Percentiles rank a stretch among this genome's conserved stretches.
Conservation (phyloP, 1,140 invertebrate species). For the Drosophila ananassae region DNA sequence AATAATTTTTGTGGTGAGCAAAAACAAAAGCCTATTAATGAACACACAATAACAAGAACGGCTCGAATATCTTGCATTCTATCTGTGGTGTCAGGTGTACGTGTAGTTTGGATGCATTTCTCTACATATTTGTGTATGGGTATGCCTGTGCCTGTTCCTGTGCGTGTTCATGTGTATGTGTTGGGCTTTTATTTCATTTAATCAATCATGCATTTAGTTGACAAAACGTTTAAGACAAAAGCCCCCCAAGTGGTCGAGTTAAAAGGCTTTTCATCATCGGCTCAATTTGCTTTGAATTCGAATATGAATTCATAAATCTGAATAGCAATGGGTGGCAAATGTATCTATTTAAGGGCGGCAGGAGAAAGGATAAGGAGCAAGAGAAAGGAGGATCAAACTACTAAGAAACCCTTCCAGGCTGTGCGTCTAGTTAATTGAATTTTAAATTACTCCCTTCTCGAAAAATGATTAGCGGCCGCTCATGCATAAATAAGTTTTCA, state of each 20-base stretch:
- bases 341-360: not conserved
- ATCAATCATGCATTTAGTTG: constrained; percentile 70
- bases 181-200: constrained; percentile 72
- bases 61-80: constrained; percentile 48
- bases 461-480: constrained; percentile 70
- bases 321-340: constrained; percentile 1
- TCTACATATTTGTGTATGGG: no score
- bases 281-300: constrained; percentile 18
- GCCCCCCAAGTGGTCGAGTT: constrained; percentile 29
- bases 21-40: constrained; percentile 82
- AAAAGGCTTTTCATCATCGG: constrained; percentile 51
- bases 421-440: constrained; percentile 74
- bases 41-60: constrained; percentile 50
- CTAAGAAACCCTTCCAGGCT: constrained; percentile 17
- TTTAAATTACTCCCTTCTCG: constrained; percentile 70
- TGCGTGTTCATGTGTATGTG: constrained; percentile 14
- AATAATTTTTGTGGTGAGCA: constrained; percentile 81
- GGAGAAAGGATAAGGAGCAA: not conserved
- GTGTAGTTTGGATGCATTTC: constrained; percentile 4
- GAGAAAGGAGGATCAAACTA: not conserved
- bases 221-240: constrained; percentile 71
- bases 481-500: constrained; percentile 81
- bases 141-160: not conserved
- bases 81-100: constrained; percentile 34
- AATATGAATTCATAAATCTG: constrained; percentile 11